Evolutionary conservation across 1,140 invertebrate species (phyloP).

Genomic region (Ylistrum balloti): DNA sequence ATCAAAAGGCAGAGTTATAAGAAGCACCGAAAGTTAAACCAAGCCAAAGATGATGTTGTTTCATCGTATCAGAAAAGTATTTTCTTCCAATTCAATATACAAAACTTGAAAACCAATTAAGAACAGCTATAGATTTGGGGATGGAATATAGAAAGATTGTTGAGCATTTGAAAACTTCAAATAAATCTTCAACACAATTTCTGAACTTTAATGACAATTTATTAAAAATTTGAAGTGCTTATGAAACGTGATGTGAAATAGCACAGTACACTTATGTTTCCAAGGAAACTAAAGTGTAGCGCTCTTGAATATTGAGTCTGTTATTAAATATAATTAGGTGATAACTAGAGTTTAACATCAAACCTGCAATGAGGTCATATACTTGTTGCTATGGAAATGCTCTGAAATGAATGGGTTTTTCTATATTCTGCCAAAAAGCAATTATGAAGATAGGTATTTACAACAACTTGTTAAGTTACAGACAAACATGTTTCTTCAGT

Average conservation of each 20-base stretch:
- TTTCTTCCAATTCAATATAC: background rate
- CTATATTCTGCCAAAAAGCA: background rate
- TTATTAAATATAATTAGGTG: conserved; percentile 3
- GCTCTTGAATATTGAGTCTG: background rate
- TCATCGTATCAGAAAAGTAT: background rate
- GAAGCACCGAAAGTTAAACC: too few relatives aligned
- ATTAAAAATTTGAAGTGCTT: background rate
- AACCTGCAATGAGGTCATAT: background rate
- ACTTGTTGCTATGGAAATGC: conserved; percentile 2
- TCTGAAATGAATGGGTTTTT: background rate
- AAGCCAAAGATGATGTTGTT: too few relatives aligned
- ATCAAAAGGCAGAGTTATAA: too few relatives aligned
- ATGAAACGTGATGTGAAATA: background rate
- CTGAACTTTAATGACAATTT: background rate
- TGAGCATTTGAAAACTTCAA: background rate
- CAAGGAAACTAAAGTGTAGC: conserved; percentile 10
- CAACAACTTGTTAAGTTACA: background rate
- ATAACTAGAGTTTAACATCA: background rate
- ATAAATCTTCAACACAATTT: background rate
- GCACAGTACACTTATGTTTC: background rate
- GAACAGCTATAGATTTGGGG: background rate
- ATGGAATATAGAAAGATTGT: too few relatives aligned
- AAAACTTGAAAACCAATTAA: background rate
- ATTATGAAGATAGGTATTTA: background rate
- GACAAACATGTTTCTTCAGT: background rate